Evolutionary conservation across 1,140 invertebrate genomes (phyloP).

Genomic region (Pararge aegeria): DNA sequence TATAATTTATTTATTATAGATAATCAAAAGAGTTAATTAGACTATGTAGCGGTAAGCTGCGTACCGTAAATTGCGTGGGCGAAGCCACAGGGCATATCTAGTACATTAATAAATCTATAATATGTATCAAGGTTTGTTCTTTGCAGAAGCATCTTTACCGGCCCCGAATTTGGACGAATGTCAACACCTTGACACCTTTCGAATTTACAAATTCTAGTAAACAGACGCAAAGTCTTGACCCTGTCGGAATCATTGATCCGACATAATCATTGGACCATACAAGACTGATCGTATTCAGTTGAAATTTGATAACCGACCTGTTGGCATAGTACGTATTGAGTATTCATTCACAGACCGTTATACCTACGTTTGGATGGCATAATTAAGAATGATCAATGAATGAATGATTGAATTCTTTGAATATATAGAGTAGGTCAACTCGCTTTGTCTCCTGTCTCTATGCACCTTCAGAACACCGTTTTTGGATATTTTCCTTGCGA

Average conservation of each 20-base stretch:
- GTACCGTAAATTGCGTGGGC: too few relatives aligned
- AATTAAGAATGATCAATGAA: background rate
- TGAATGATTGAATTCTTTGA: background rate
- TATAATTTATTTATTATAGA: too few relatives aligned
- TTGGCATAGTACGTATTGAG: background rate
- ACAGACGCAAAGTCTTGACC: background rate
- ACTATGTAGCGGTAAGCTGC: too few relatives aligned
- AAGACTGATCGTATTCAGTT: constrained; percentile 12
- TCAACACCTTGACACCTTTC: constrained; percentile 5
- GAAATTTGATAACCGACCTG: constrained; percentile 2
- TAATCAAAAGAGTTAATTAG: too few relatives aligned
- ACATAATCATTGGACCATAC: constrained; percentile 3
- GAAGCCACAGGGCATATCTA: too few relatives aligned
- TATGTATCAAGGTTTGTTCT: background rate
- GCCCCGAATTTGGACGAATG: background rate
- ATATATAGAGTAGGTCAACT: background rate
- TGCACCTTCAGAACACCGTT: background rate
- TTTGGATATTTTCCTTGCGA: background rate
- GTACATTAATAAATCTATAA: background rate
- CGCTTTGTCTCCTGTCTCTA: background rate
- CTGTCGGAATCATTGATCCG: constrained; percentile 8
- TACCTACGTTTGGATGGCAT: background rate
- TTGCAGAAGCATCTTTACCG: background rate
- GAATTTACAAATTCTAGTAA: background rate
- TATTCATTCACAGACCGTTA: background rate